These are phyloP conservation scores for Salvelinus fontinalis DNA, from an alignment of 2,113 vertebrate genomes.

Conservation along the genomic window DNA sequence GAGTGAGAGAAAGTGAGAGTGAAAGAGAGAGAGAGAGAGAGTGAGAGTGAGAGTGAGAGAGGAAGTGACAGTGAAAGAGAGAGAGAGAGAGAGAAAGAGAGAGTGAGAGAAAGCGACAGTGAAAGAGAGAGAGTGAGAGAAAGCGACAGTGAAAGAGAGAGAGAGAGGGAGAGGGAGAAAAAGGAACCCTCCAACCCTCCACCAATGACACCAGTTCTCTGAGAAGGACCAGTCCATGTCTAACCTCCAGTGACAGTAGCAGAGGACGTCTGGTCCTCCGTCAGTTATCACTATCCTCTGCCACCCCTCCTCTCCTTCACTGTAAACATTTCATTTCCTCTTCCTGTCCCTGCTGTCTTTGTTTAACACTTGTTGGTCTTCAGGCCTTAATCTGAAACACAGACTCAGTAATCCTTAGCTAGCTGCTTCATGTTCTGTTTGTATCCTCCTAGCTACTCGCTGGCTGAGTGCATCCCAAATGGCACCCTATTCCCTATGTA, in stretches of 20 bases:
- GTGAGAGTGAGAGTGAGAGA: neutral
- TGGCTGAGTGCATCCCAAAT: conserved; percentile 29
- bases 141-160: neutral
- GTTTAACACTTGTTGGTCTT: conserved; percentile 57
- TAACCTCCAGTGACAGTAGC: conserved; percentile 46
- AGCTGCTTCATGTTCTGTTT: conserved; percentile 52
- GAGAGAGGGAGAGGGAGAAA: too few species aligned
- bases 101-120: neutral
- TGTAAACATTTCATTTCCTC: conserved; percentile 81
- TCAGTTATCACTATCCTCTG: conserved; percentile 52
- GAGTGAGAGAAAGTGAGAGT: too few species aligned
- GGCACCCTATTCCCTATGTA: too few species aligned
- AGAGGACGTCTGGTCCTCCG: conserved; percentile 50
- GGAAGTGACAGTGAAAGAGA: too few species aligned
- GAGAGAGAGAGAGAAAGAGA: too few species aligned
- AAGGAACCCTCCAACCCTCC: conserved; percentile 2
- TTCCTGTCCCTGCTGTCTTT: conserved; percentile 70
- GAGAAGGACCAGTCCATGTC: conserved; percentile 44
- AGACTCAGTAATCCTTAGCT: conserved; percentile 64
- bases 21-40: neutral
- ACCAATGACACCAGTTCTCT: conserved; percentile 56
- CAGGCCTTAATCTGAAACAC: conserved; percentile 77
- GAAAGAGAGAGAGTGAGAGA: too few species aligned
- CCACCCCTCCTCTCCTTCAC: conserved; percentile 31
- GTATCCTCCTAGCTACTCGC: conserved; percentile 44